These are phyloP conservation scores for Heliconius nattereri DNA, from an alignment of 1,140 invertebrate genomes.

Conservation along the genomic window DNA sequence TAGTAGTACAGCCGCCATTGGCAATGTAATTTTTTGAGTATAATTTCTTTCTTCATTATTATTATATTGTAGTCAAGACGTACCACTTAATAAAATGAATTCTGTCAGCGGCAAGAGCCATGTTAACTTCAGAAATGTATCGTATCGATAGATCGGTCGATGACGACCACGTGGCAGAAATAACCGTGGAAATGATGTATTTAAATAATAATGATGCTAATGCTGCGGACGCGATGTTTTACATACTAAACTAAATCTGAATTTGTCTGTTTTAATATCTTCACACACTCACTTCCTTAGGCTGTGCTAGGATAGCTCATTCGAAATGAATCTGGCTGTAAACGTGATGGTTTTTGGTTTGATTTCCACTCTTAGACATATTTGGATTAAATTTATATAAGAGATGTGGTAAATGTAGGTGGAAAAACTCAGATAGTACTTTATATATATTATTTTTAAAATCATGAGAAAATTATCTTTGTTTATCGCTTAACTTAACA, in stretches of 20 bases:
- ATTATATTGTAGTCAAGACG: background rate
- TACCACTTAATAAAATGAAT: background rate
- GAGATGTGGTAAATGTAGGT: too few relatives aligned
- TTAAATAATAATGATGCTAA: constrained; percentile 35
- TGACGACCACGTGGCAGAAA: constrained; percentile 32
- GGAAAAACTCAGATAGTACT: too few relatives aligned
- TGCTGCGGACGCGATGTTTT: constrained; percentile 31
- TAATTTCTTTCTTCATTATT: too few relatives aligned
- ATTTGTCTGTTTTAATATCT: constrained; percentile 6
- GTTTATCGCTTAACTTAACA: background rate
- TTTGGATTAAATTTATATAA: background rate
- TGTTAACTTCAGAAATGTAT: background rate
- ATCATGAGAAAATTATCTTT: too few relatives aligned
- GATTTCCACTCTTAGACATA: background rate
- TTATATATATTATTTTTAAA: too few relatives aligned
- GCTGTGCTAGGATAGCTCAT: background rate
- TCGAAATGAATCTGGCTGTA: background rate
- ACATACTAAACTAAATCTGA: constrained; percentile 19
- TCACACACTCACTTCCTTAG: background rate
- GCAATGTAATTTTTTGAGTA: too few relatives aligned
- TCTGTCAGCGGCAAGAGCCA: background rate
- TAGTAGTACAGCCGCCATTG: too few relatives aligned
- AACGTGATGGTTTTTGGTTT: background rate
- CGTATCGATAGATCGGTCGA: constrained; percentile 17
- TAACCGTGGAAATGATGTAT: constrained; percentile 45